Conservation (phyloP, 2,113 vertebrate species). For the Rhinichthys klamathensis region DNA sequence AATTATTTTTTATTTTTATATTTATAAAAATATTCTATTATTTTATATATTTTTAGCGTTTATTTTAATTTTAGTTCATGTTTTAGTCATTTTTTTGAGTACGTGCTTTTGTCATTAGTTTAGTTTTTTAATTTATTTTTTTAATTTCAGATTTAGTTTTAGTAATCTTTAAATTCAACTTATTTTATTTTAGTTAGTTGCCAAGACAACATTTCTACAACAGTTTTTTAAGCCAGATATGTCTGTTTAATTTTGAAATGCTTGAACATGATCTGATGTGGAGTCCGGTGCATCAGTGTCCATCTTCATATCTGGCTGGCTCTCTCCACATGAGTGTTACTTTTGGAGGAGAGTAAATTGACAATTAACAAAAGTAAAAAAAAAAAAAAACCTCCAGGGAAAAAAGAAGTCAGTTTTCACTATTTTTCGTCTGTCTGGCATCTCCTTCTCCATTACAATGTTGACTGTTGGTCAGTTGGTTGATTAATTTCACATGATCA, state of each 20-base stretch:
- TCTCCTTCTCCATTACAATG: background rate
- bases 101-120: background rate
- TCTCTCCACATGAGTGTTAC: background rate
- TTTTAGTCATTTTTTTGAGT: background rate
- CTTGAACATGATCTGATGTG: constrained; percentile 35
- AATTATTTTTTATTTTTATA: background rate
- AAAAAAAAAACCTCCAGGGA: background rate
- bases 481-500: constrained; percentile 1
- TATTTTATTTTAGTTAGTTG: no score
- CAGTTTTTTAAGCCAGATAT: background rate
- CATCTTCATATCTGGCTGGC: background rate
- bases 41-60: no score
- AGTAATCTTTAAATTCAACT: background rate
- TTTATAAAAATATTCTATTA: no score
- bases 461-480: constrained; percentile 8
- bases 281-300: constrained; percentile 16
- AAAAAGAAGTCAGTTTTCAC: background rate
- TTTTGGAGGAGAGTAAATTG: constrained; percentile 25
- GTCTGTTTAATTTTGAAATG: constrained; percentile 5
- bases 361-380: constrained; percentile 26
- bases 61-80: background rate
- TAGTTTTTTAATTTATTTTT: background rate
- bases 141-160: background rate
- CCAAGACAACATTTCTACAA: no score
- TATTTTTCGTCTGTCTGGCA: background rate